Evolutionary conservation across 2,113 vertebrate genomes (phyloP).

Genomic region (Carollia perspicillata): DNA sequence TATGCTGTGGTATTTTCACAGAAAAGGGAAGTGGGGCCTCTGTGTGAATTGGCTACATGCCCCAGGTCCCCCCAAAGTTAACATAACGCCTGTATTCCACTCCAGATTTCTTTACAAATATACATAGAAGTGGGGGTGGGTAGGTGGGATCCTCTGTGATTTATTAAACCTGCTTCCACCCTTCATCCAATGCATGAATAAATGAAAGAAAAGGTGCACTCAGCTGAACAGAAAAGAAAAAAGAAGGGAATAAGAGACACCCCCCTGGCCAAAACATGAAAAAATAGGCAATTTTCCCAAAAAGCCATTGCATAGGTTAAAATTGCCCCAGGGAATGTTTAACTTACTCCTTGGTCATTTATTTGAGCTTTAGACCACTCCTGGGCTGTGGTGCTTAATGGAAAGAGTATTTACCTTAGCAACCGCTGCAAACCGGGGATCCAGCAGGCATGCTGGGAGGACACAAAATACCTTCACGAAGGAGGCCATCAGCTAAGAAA

Average conservation of each 20-base stretch:
- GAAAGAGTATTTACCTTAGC: constrained; percentile 77
- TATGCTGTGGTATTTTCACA: neutral
- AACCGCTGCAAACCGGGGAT: constrained; percentile 58
- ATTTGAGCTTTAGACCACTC: constrained; percentile 73
- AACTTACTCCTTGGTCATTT: constrained; percentile 74
- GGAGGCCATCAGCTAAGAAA: constrained; percentile 69
- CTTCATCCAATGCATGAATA: constrained; percentile 54
- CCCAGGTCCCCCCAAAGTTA: constrained; percentile 21
- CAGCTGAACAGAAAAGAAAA: constrained; percentile 41
- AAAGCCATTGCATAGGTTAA: constrained; percentile 75
- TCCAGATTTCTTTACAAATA: constrained; percentile 34
- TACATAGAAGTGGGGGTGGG: neutral
- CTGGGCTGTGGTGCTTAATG: constrained; percentile 67
- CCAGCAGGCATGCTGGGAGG: constrained; percentile 66
- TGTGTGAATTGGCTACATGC: neutral
- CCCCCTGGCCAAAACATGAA: constrained; percentile 60
- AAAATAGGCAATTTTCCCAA: constrained; percentile 71
- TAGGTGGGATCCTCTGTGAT: constrained; percentile 41
- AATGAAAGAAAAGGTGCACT: constrained; percentile 50
- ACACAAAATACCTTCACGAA: constrained; percentile 63
- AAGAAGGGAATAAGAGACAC: constrained; percentile 54
- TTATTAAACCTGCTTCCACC: constrained; percentile 50
- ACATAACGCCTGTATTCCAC: neutral
- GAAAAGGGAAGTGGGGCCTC: constrained; percentile 5
- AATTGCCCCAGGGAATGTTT: constrained; percentile 69